These are phyloP conservation scores for Pachliopta kotzebuea DNA, from an alignment of 2,888 invertebrate genomes.

Conservation along the genomic window DNA sequence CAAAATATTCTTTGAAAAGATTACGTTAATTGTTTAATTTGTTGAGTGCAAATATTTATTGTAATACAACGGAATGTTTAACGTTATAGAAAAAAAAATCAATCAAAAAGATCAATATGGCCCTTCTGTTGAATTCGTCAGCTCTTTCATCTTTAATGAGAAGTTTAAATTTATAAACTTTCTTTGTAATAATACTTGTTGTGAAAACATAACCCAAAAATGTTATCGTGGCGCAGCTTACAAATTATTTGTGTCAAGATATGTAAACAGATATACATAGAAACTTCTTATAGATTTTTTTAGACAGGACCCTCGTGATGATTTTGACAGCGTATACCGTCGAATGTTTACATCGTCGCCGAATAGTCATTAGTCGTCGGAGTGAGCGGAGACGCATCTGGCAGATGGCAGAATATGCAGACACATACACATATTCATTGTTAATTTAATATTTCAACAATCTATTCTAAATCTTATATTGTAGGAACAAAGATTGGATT, in stretches of 20 bases:
- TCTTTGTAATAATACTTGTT: neutral
- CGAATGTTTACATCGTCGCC: conserved; percentile 75
- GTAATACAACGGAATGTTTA: too few relatives aligned
- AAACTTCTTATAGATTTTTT: conserved; percentile 50
- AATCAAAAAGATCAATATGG: too few relatives aligned
- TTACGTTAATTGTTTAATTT: too few relatives aligned
- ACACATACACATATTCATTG: conserved; percentile 47
- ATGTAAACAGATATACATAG: conserved; percentile 41
- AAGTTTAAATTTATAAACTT: neutral
- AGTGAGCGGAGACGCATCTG: conserved; percentile 64
- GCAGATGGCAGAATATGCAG: too few relatives aligned
- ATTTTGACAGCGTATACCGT: conserved; percentile 63
- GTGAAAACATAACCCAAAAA: neutral
- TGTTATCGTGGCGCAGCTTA: neutral
- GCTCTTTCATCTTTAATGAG: neutral
- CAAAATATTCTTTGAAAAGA: too few relatives aligned
- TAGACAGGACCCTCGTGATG: conserved; percentile 50
- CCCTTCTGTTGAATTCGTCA: neutral
- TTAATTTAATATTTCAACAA: conserved; percentile 1
- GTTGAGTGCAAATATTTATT: too few relatives aligned
- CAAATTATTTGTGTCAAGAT: conserved; percentile 29
- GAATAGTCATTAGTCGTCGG: conserved; percentile 73
- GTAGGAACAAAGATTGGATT: neutral
- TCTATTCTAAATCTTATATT: conserved; percentile 8
- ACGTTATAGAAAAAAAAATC: too few relatives aligned